phyloP scores from a whole-genome alignment of 2,888 invertebrate genomes.

The Operophtera brumata region DNA sequence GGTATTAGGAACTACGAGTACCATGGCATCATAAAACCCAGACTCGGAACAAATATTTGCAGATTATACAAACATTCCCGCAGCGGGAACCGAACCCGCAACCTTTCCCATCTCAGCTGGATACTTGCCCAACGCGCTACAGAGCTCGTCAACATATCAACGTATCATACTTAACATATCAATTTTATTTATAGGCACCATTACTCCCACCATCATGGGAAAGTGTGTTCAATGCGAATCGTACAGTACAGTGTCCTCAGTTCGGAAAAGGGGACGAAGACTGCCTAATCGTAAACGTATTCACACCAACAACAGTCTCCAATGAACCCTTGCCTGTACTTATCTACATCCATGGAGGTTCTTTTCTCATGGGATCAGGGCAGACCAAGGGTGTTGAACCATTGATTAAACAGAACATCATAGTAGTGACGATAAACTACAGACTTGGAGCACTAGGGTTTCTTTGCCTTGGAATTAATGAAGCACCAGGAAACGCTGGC shows the following conservation, averaged over 20 bases:
- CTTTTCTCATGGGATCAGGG: slow-evolving; percentile 43
- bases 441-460: slow-evolving; percentile 48
- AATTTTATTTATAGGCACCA: slow-evolving; percentile 33
- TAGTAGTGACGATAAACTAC: slow-evolving; percentile 50
- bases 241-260: slow-evolving; percentile 43
- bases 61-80: no score
- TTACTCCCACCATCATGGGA: slow-evolving; percentile 37
- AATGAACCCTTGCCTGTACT: slow-evolving; percentile 39
- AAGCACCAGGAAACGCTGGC: slow-evolving; percentile 50
- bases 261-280: slow-evolving; percentile 43
- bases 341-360: slow-evolving; percentile 49
- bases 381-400: slow-evolving; percentile 40
- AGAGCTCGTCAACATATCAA: no score
- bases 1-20: no score
- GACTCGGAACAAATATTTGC: no score
- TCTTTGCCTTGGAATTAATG: slow-evolving; percentile 41
- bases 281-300: slow-evolving; percentile 46
- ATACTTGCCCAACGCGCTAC: no score
- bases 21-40: no score
- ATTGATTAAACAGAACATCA: slow-evolving; percentile 40
- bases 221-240: slow-evolving; percentile 37
- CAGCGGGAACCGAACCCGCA: no score
- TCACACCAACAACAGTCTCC: slow-evolving; percentile 34
- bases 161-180: background rate
- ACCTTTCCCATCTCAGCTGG: no score